Evolutionary conservation across 2,113 vertebrate species (phyloP).

Genomic region (Brachionichthys hirsutus): DNA sequence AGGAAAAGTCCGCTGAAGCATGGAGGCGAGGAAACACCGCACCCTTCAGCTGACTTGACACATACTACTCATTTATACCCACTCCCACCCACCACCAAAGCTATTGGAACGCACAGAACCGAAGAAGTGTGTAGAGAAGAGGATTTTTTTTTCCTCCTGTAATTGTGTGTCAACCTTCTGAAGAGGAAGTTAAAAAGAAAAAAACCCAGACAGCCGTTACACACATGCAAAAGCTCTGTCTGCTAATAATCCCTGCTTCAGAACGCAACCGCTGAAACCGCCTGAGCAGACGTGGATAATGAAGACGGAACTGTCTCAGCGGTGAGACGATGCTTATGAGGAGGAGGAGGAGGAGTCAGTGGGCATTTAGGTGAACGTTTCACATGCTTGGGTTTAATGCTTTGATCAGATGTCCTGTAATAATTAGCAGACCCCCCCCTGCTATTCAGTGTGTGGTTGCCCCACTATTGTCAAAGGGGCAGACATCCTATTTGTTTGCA

Average conservation of each 20-base stretch:
- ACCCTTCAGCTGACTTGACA: slow-evolving; percentile 28
- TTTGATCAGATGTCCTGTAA: slow-evolving; percentile 11
- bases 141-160: slow-evolving; percentile 13
- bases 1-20: slow-evolving; percentile 12
- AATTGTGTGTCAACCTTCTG: slow-evolving; percentile 13
- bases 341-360: background rate
- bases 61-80: background rate
- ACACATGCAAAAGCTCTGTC: slow-evolving; percentile 4
- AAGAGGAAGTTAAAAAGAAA: slow-evolving; percentile 22
- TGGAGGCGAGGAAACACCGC: slow-evolving; percentile 6
- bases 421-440: slow-evolving; percentile 4
- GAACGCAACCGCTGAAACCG: no score
- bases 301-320: slow-evolving; percentile 2
- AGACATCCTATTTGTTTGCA: slow-evolving; percentile 12
- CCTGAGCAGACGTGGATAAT: slow-evolving; percentile 5
- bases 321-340: background rate
- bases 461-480: background rate
- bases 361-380: background rate
- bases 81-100: slow-evolving; percentile 5
- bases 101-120: slow-evolving; percentile 15
- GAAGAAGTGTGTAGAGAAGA: background rate
- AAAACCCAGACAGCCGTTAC: slow-evolving; percentile 1
- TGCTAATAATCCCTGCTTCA: slow-evolving; percentile 12
- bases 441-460: background rate
- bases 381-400: background rate